These are phyloP conservation scores for Melanerpes aurifrons DNA, from an alignment of 2,113 vertebrate species.

Conservation along the genomic window DNA sequence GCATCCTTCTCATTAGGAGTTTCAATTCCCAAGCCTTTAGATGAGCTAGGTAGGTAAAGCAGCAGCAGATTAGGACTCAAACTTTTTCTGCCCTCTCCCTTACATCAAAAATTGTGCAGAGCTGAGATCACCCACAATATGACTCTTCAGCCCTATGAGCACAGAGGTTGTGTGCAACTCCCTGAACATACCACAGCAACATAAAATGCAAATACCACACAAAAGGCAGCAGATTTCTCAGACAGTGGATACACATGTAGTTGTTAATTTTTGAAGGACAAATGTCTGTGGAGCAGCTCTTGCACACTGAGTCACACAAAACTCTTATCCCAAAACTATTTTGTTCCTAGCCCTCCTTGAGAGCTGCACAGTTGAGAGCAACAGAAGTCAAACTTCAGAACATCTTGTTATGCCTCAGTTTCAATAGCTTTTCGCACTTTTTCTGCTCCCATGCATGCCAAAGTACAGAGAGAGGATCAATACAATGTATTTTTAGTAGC, in stretches of 20 bases:
- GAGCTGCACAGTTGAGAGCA: not conserved
- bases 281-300: not conserved
- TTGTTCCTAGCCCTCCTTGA: not conserved
- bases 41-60: not conserved
- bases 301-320: not conserved
- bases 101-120: not conserved
- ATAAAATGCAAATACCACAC: not conserved
- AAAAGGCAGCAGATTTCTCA: not conserved
- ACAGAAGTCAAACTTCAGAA: not conserved
- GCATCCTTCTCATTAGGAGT: not conserved
- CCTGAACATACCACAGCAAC: not conserved
- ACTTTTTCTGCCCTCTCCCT: not conserved
- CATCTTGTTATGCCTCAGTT: not conserved
- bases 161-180: not conserved
- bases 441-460: not conserved
- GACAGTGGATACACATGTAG: rapidly evolving
- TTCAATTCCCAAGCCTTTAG: not conserved
- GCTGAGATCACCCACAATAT: not conserved
- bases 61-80: not conserved
- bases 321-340: not conserved
- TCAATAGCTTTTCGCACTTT: slow-evolving; percentile 7
- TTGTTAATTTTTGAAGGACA: not conserved
- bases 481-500: slow-evolving; percentile 25
- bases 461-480: not conserved
- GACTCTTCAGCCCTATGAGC: not conserved